A percentile compares a stretch with the other conserved stretches of the same genome.
These are phyloP conservation scores for Brotula barbata DNA, from an alignment of 2,797 vertebrate genomes.

Conservation along the genomic window DNA sequence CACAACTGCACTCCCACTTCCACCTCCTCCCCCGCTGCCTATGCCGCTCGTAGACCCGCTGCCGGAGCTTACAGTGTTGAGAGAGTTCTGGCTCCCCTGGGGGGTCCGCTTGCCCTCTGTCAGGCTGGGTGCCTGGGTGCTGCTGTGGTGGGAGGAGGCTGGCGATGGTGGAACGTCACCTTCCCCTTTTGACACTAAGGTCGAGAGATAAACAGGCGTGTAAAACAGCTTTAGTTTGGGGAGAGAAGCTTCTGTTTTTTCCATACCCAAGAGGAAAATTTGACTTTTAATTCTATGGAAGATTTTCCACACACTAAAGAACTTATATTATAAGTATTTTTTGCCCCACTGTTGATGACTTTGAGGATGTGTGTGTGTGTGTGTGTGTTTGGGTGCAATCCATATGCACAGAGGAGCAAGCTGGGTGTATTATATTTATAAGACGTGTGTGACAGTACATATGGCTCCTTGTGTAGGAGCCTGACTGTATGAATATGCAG, in stretches of 20 bases:
- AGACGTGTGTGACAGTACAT: background rate
- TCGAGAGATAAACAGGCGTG: background rate
- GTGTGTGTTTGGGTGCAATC: background rate
- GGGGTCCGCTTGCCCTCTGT: conserved; percentile 95
- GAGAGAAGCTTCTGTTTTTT: background rate
- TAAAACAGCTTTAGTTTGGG: background rate
- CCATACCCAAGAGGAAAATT: no score
- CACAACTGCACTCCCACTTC: conserved; percentile 84
- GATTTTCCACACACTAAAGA: no score
- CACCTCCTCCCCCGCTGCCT: conserved; percentile 85
- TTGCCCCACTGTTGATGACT: no score
- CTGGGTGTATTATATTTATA: background rate
- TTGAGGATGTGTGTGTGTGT: background rate
- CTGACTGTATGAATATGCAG: background rate
- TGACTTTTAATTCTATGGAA: background rate
- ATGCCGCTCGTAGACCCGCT: conserved; percentile 96
- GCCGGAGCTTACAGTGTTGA: conserved; percentile 96
- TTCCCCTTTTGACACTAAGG: conserved; percentile 87
- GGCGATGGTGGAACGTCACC: conserved; percentile 91
- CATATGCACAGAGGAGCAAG: background rate
- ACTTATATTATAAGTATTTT: no score
- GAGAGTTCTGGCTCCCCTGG: conserved; percentile 96
- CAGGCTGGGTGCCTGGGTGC: conserved; percentile 93
- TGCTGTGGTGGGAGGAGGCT: conserved; percentile 96
- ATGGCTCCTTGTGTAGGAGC: background rate